Evolutionary conservation across 1,140 invertebrate genomes (phyloP).

Genomic region (Manduca sexta): DNA sequence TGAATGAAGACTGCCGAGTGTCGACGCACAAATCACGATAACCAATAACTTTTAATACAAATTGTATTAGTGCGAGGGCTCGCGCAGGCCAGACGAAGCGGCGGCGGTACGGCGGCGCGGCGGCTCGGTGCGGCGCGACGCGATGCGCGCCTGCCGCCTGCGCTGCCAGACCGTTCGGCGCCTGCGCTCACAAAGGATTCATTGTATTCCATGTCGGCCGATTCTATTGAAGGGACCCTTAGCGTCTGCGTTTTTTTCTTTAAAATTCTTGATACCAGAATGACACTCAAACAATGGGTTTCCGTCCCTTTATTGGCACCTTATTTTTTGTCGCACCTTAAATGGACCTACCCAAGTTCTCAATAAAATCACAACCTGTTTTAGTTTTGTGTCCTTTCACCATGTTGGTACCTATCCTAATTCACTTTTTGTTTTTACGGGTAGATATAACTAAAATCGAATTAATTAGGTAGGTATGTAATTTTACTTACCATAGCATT

Average conservation of each 20-base stretch:
- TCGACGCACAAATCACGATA: too few relatives aligned
- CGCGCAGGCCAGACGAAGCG: conserved; percentile 33
- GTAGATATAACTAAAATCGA: too few relatives aligned
- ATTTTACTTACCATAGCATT: too few relatives aligned
- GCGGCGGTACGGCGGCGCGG: conserved; percentile 23
- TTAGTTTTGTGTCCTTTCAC: conserved; percentile 2
- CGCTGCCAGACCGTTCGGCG: conserved; percentile 66
- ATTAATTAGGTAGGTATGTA: too few relatives aligned
- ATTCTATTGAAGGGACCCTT: conserved; percentile 54
- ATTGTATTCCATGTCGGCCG: conserved; percentile 56
- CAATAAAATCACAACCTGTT: conserved; percentile 66
- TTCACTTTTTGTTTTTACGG: too few relatives aligned
- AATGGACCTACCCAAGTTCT: conserved; percentile 57
- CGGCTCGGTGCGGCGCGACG: conserved; percentile 33
- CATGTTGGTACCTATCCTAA: too few relatives aligned
- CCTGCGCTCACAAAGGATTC: conserved; percentile 63
- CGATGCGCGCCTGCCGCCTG: conserved; percentile 20
- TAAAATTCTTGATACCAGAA: conserved; percentile 61
- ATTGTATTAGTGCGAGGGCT: conserved; percentile 7
- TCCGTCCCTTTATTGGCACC: conserved; percentile 73
- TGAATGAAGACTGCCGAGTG: too few relatives aligned
- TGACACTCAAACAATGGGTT: conserved; percentile 69
- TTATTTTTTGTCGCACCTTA: conserved; percentile 62
- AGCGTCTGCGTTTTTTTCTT: conserved; percentile 41
- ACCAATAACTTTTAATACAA: too few relatives aligned